phyloP scores from a whole-genome alignment of 2,888 invertebrate species.

The Actias luna region DNA sequence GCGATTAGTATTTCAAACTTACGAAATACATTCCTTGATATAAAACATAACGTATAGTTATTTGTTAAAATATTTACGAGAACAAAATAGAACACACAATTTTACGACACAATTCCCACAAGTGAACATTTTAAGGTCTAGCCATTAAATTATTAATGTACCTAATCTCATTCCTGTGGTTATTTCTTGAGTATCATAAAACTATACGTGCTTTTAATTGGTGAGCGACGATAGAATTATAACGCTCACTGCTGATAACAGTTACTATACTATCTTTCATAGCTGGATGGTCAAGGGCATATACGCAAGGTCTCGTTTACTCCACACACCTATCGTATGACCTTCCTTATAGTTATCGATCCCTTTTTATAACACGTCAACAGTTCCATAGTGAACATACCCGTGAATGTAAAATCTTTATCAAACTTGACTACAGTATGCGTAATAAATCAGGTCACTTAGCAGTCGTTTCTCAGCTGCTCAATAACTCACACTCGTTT shows the following conservation, averaged over 20 bases:
- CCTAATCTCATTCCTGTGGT: neutral
- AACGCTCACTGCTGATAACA: neutral
- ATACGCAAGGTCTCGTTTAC: neutral
- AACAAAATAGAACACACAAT: neutral
- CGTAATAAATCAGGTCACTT: neutral
- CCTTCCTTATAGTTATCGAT: constrained; percentile 29
- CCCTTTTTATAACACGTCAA: constrained; percentile 22
- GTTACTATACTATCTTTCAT: neutral
- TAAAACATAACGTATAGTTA: constrained; percentile 2
- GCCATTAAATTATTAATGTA: constrained; percentile 18
- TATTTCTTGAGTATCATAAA: constrained; percentile 16
- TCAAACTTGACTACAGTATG: constrained; percentile 12
- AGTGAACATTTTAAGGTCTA: constrained; percentile 15
- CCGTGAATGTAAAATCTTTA: constrained; percentile 14
- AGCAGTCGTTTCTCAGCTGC: neutral
- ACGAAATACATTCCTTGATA: neutral
- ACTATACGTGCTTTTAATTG: neutral
- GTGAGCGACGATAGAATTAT: neutral
- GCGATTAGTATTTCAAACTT: neutral
- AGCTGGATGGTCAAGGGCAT: neutral
- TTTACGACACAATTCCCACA: constrained; percentile 13
- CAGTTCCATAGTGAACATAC: neutral
- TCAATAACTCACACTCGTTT: neutral
- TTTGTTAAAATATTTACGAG: constrained; percentile 4
- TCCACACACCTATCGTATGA: neutral